These are phyloP conservation scores for Terebella lapidaria DNA, from an alignment of 2,888 invertebrate species.

Conservation along the genomic window DNA sequence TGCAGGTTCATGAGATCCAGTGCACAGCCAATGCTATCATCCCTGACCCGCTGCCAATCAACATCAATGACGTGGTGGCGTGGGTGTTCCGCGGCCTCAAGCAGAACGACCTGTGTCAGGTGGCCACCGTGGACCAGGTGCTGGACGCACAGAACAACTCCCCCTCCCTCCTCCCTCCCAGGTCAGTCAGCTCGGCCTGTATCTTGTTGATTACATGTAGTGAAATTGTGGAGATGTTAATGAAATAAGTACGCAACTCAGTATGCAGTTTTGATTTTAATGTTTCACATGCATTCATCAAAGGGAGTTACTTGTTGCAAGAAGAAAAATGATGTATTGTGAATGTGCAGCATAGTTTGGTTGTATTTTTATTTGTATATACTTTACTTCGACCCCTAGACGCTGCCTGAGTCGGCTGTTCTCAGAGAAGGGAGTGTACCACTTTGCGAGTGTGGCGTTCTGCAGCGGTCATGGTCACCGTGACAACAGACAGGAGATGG, in stretches of 20 bases:
- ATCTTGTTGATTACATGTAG: no score
- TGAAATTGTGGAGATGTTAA: no score
- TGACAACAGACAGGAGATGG: slow-evolving; percentile 5
- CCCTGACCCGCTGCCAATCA: slow-evolving; percentile 46
- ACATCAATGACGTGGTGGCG: slow-evolving; percentile 48
- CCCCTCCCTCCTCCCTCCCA: slow-evolving; percentile 28
- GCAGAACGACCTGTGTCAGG: slow-evolving; percentile 34
- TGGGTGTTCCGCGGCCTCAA: slow-evolving; percentile 48
- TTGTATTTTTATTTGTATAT: no score
- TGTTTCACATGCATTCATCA: no score
- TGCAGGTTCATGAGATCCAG: slow-evolving; percentile 46
- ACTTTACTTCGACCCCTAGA: no score
- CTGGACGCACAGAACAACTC: slow-evolving; percentile 31
- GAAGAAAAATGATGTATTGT: no score
- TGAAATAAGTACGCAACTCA: no score
- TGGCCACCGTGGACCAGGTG: slow-evolving; percentile 33
- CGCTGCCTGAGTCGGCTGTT: slow-evolving; percentile 44
- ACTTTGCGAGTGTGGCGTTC: slow-evolving; percentile 50
- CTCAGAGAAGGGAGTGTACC: slow-evolving; percentile 39
- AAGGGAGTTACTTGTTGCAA: no score
- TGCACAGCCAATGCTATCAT: slow-evolving; percentile 34
- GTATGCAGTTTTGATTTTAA: neutral
- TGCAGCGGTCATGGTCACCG: neutral
- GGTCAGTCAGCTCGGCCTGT: slow-evolving; percentile 31
- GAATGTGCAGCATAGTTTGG: no score